Evolutionary conservation across 2,888 invertebrate species (phyloP).

Genomic region (Desoria tigrina): DNA sequence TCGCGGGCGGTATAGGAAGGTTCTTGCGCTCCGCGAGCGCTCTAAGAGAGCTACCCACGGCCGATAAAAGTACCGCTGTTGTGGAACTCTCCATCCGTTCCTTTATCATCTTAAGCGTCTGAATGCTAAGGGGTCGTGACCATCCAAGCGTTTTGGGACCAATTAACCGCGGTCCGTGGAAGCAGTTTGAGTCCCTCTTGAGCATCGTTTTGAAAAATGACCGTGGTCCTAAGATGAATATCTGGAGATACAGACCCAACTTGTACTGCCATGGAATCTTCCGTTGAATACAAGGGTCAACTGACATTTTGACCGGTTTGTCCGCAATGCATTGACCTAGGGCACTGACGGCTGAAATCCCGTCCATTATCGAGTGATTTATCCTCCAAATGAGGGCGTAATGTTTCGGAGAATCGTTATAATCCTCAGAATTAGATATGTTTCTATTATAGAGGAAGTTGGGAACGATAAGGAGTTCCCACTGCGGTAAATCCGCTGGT

Average conservation of each 20-base stretch:
- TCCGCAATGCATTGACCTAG: constrained; percentile 36
- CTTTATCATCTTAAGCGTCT: constrained; percentile 13
- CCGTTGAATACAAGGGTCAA: constrained; percentile 30
- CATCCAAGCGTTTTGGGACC: constrained; percentile 41
- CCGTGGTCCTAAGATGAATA: constrained; percentile 31
- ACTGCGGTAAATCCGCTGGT: constrained; percentile 37
- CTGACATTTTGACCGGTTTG: constrained; percentile 28
- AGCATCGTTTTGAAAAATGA: constrained; percentile 37
- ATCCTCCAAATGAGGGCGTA: constrained; percentile 25
- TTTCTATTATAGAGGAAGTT: constrained; percentile 28
- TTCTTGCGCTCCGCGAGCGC: constrained; percentile 43
- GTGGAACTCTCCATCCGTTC: constrained; percentile 20
- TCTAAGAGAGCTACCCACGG: constrained; percentile 38
- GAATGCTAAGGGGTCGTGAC: constrained; percentile 16
- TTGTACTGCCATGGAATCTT: constrained; percentile 15
- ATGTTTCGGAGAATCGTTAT: background rate
- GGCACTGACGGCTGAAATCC: constrained; percentile 37
- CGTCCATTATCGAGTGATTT: constrained; percentile 43
- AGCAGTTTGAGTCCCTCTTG: constrained; percentile 39
- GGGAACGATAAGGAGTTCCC: constrained; percentile 44
- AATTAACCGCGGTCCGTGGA: constrained; percentile 38
- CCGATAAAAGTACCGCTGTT: constrained; percentile 36
- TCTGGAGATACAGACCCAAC: constrained; percentile 25
- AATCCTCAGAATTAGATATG: background rate
- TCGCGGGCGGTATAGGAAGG: constrained; percentile 39